phyloP scores from a whole-genome alignment of 1,140 invertebrate genomes.

The Hestina assimilis region DNA sequence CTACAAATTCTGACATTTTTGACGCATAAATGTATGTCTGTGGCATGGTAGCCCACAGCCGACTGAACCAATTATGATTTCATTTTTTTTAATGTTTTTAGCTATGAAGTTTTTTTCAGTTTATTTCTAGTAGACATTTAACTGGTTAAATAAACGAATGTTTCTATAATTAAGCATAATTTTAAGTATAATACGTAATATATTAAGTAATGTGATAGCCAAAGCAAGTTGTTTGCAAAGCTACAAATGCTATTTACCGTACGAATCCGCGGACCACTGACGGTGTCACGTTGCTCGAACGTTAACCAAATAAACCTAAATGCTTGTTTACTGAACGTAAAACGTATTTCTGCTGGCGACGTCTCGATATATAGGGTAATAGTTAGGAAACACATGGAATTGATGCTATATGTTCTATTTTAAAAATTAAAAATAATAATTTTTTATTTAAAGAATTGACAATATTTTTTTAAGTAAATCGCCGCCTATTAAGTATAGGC shows the following conservation, averaged over 20 bases:
- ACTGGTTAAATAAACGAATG: not conserved
- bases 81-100: no score
- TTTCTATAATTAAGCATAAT: no score
- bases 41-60: no score
- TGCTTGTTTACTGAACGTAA: conserved; percentile 51
- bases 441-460: no score
- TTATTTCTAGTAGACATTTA: no score
- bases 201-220: conserved; percentile 50
- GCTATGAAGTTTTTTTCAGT: no score
- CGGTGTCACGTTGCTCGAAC: conserved; percentile 56
- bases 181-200: conserved; percentile 1
- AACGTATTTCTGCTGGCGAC: conserved; percentile 50
- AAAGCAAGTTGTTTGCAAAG: conserved; percentile 49
- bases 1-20: no score
- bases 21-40: no score
- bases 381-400: conserved; percentile 16
- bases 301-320: conserved; percentile 54
- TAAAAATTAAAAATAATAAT: no score
- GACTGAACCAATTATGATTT: no score
- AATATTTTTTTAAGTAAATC: no score
- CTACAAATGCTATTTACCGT: conserved; percentile 62
- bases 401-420: conserved; percentile 5
- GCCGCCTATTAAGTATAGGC: no score
- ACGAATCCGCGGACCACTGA: conserved; percentile 54
- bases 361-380: conserved; percentile 40